A percentile compares a stretch with the other conserved stretches of the same genome.
Evolutionary conservation across 2,797 vertebrate species (phyloP).

Genomic region (Lacerta bilineata): DNA sequence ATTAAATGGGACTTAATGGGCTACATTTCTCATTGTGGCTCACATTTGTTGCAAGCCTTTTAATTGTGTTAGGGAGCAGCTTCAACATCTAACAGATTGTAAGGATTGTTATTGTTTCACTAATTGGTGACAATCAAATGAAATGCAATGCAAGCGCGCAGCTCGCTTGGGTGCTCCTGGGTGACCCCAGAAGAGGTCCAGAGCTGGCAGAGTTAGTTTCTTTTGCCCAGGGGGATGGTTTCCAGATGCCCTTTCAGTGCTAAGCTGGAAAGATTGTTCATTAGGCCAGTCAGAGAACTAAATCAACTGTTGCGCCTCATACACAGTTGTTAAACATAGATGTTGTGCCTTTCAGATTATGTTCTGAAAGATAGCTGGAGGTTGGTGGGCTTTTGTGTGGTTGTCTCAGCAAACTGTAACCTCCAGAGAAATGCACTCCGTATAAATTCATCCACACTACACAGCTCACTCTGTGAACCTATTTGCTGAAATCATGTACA

Average conservation of each 20-base stretch:
- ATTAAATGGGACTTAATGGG: slow-evolving; percentile 60
- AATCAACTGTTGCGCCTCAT: slow-evolving; percentile 27
- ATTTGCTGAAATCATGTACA: neutral
- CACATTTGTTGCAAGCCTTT: slow-evolving; percentile 47
- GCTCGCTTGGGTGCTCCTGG: slow-evolving; percentile 22
- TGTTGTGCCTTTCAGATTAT: slow-evolving; percentile 31
- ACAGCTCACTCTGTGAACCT: slow-evolving; percentile 15
- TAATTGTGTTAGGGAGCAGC: slow-evolving; percentile 45
- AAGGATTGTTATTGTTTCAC: slow-evolving; percentile 37
- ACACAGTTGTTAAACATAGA: slow-evolving; percentile 4
- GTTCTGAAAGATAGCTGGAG: slow-evolving; percentile 15
- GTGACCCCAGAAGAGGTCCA: slow-evolving; percentile 16
- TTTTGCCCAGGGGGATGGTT: slow-evolving; percentile 34
- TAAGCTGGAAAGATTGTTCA: slow-evolving; percentile 35
- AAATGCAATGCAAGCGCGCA: slow-evolving; percentile 10
- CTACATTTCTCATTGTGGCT: slow-evolving; percentile 46
- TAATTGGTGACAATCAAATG: slow-evolving; percentile 63
- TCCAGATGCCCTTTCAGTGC: slow-evolving; percentile 30
- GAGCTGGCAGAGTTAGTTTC: slow-evolving; percentile 41
- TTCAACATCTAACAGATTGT: slow-evolving; percentile 46
- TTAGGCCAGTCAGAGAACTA: slow-evolving; percentile 31
- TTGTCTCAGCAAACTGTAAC: slow-evolving; percentile 26
- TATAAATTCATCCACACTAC: neutral
- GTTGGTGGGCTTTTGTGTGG: slow-evolving; percentile 14
- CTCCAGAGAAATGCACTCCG: slow-evolving; percentile 9